Evolutionary conservation across 2,113 vertebrate species (phyloP), one percentile per base, ranked within the genome.

Genomic region (Xiphophorus maculatus): DNA sequence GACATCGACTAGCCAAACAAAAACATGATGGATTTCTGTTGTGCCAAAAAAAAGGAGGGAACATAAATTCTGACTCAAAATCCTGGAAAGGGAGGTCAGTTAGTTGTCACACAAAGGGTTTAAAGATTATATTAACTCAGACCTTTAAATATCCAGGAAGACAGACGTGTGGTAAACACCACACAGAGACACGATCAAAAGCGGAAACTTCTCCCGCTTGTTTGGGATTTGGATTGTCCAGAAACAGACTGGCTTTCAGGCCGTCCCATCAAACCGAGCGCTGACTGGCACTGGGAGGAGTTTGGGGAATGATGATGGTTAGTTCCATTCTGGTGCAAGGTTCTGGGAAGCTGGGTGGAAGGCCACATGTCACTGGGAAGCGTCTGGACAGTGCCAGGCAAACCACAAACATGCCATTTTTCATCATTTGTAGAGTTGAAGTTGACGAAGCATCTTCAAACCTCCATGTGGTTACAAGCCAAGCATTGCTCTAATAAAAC

Each of bases 391-490:
- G 85, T 30, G 84, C 63, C 69, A 25, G 4, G 65, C 76, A 3
- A 66, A 65, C 84, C 42, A 0, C 79, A 85, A 87, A 77, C 83
- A 74, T 22, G 72, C 37, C 19, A 8, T 76, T 77, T 80, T 77
- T 83, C 74, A 70, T 48, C 48, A 54, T 51, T 70, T 76, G 75
- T 35, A 66, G 22, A 84, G 72, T 3, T 68, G 51, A 68, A 85
- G 86, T 63, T 71, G 84, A 86, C 66, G 63, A 76, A 89, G 88
- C 85, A 75, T 88, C 85, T 82, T 87, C 80, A 82, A 87, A 82
- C 64, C 35, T 71, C 72, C 60, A 62, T 72, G 79, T 19, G 72
- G 79, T 67, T 69, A 61, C 68, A 91, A 77, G 73, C 81, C 58
- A 76, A 63, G 51, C 15, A 74, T 89, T 86, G 72, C 76, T 72